Base-by-base conservation (phyloP, 2,888 invertebrate species). In the Campoplex capitator region DNA sequence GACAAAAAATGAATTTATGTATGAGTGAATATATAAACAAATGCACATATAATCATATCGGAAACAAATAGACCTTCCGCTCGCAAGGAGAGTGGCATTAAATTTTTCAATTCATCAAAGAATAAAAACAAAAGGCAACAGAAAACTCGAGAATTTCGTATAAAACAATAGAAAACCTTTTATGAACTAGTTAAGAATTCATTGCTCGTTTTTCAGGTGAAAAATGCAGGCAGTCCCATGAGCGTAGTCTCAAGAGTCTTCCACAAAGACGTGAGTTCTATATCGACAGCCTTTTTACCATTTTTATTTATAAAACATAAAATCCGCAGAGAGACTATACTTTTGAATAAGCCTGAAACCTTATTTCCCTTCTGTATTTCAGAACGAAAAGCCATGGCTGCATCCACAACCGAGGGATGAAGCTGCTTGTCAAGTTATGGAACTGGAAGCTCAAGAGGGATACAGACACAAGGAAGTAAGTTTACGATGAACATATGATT, bases 221-320 rank as follows among this genome's bases (percentile, higher is more conserved):
- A 93, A 87, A 94, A 94, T 87, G 92, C 94, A 3, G 94, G 93
- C 51, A 94, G 94, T 54, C 94, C 94, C 13, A 94, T 94, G 93
- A 94, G 94, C 85, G 93, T 94, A 0, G 93, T 94, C 58, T 92
- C 94, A 4, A 91, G 94, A 80, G 94, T 94, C 11, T 94, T 94
- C 88, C 91, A 92, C 67, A 93, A 91, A 90, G 92, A 93, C 88
- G 94, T 94, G 81, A 94, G 94, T 92, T 89, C 32, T 48, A 45
- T 62, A 68, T 51, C 71, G 35, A 51, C 32, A 11, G 35, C 23
- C 58, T 62, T 70, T 68, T 71, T 58, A 62, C 18, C 56, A 8
- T 35, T 76, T 67, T 4, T 42, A 18, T 71, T 65, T 65, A 45
- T 65, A 32, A 35, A 56, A 35, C 28, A 76, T 45, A 18, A 2